These are phyloP conservation scores for Odontamblyopus rebecca DNA, from an alignment of 2,797 vertebrate species.

Conservation along the genomic window DNA sequence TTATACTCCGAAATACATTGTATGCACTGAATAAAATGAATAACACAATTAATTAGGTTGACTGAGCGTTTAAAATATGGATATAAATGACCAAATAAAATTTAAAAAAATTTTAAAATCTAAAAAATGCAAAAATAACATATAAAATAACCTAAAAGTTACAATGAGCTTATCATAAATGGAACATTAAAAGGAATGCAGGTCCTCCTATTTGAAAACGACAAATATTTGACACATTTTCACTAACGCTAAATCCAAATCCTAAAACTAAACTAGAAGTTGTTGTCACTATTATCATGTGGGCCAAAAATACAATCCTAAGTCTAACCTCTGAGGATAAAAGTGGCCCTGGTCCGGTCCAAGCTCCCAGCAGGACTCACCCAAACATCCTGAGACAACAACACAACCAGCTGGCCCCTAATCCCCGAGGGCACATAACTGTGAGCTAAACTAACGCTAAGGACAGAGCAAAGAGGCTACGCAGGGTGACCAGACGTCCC, in stretches of 20 bases:
- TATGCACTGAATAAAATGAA: no score
- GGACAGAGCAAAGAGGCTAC: no score
- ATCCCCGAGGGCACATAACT: background rate
- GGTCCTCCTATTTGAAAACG: background rate
- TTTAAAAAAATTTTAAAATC: no score
- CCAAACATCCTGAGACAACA: slow-evolving; percentile 13
- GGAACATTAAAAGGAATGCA: background rate
- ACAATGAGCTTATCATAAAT: background rate
- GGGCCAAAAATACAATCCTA: slow-evolving; percentile 3
- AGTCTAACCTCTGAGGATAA: slow-evolving; percentile 2
- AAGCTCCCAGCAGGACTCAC: slow-evolving; percentile 8
- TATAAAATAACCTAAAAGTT: no score
- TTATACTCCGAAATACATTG: no score
- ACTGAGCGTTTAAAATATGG: no score
- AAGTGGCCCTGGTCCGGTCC: background rate
- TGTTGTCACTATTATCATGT: slow-evolving; percentile 21
- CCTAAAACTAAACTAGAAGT: background rate
- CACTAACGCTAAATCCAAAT: background rate
- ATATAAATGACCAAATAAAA: no score
- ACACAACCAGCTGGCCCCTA: slow-evolving; percentile 1
- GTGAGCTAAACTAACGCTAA: background rate
- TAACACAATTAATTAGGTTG: no score
- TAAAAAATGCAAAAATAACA: no score
- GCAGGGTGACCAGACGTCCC: no score
- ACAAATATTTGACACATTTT: background rate